A percentile compares a stretch with the other conserved stretches of the same genome.
Conservation (phyloP, 2,888 invertebrate genomes). For the Aspidapion aeneum region DNA sequence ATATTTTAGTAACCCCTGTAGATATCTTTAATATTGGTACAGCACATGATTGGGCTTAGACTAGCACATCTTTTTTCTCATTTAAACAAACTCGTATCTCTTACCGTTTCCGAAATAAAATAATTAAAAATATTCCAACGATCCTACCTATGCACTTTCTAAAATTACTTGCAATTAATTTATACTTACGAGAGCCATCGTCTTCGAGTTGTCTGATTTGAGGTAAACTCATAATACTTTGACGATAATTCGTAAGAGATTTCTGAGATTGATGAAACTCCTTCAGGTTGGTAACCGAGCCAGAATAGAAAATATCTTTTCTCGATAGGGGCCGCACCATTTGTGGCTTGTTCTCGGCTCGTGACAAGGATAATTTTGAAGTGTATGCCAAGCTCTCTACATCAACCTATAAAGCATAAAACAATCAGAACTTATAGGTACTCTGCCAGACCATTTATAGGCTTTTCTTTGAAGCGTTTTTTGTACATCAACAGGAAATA, state of each 20-base stretch:
- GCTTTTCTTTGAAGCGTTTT: no score
- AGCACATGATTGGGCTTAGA: no score
- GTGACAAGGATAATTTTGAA: constrained; percentile 58
- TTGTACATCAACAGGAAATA: no score
- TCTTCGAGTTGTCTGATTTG: constrained; percentile 54
- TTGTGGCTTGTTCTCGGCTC: constrained; percentile 53
- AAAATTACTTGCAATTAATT: no score
- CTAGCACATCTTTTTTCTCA: no score
- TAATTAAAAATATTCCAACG: no score
- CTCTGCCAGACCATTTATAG: background rate
- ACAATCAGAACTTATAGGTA: background rate
- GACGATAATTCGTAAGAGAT: constrained; percentile 84
- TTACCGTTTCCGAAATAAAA: no score
- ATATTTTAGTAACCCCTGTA: no score
- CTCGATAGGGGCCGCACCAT: constrained; percentile 89
- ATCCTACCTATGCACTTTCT: no score
- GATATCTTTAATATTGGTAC: no score
- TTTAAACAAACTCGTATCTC: no score
- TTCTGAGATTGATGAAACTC: constrained; percentile 93
- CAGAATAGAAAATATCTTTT: constrained; percentile 97
- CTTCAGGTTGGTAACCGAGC: constrained; percentile 89
- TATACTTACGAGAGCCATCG: constrained; percentile 64
- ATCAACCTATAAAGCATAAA: constrained; percentile 52
- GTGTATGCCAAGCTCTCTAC: constrained; percentile 66
- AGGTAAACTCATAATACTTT: constrained; percentile 87